Conservation (phyloP, 1,140 invertebrate genomes). For the Macrocentrus cingulum region DNA sequence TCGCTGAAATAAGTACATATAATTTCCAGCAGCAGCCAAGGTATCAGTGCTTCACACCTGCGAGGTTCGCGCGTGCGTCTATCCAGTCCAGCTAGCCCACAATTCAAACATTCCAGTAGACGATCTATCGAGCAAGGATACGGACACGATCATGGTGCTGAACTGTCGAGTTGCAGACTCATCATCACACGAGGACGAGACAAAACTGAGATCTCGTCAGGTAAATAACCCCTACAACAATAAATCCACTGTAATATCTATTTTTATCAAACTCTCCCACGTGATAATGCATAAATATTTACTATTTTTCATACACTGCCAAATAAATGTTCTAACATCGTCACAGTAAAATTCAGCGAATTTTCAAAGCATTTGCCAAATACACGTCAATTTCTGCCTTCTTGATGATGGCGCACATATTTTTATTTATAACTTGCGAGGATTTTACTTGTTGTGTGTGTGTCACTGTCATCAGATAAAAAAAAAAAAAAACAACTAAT, state of each 20-base stretch:
- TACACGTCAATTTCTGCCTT: not conserved
- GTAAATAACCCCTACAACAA: not conserved
- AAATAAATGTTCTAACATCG: not conserved
- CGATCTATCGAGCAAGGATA: not conserved
- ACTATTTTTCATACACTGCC: not conserved
- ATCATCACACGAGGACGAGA: not conserved
- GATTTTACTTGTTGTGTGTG: no score
- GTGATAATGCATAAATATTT: not conserved
- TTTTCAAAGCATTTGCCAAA: not conserved
- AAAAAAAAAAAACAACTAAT: not conserved
- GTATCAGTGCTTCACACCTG: constrained; percentile 42
- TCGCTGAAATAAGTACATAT: constrained; percentile 19
- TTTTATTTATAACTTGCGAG: constrained; percentile 6
- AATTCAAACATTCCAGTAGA: constrained; percentile 15
- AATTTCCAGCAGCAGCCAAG: constrained; percentile 19
- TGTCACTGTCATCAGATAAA: not conserved
- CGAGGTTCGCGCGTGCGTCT: constrained; percentile 44
- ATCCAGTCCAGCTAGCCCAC: no score
- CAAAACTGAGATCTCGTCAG: not conserved
- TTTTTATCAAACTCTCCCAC: not conserved
- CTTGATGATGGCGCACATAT: not conserved
- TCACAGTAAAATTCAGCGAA: not conserved
- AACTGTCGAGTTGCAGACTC: constrained; percentile 1
- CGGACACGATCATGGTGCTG: constrained; percentile 5
- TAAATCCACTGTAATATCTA: not conserved